Conservation (phyloP, 2,113 vertebrate species). For the Progne subis region DNA sequence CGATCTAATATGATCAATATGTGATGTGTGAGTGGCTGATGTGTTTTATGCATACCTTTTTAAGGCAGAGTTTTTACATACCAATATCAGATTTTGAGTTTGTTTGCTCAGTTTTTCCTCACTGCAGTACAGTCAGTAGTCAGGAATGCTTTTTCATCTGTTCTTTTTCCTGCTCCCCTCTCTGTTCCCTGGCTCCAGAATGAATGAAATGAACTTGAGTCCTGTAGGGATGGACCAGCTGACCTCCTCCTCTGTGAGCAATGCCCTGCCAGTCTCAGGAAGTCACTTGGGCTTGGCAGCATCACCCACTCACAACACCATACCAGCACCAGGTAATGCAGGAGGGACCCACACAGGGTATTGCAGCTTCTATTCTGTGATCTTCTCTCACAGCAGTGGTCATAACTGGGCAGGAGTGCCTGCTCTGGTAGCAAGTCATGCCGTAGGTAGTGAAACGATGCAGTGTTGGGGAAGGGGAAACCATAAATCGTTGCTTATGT, state of each 20-base stretch:
- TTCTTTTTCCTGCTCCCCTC: background rate
- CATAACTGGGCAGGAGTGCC: background rate
- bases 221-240: conserved; percentile 98
- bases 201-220: conserved; percentile 98
- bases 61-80: background rate
- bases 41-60: background rate
- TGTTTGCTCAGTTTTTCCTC: background rate
- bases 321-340: conserved; percentile 86
- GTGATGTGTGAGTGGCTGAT: background rate
- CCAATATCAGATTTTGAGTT: background rate
- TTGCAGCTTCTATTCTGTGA: background rate
- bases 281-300: conserved; percentile 90
- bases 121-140: background rate
- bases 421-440: background rate
- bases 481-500: background rate
- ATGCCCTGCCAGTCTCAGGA: conserved; percentile 78
- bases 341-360: background rate
- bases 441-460: background rate
- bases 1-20: background rate
- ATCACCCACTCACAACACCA: conserved; percentile 90
- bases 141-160: background rate
- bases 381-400: background rate
- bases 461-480: background rate
- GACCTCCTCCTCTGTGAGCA: conserved; percentile 89
- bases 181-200: conserved; percentile 72